Base-by-base conservation (phyloP, 2,888 invertebrate genomes). In the Polymixis flavicincta region DNA sequence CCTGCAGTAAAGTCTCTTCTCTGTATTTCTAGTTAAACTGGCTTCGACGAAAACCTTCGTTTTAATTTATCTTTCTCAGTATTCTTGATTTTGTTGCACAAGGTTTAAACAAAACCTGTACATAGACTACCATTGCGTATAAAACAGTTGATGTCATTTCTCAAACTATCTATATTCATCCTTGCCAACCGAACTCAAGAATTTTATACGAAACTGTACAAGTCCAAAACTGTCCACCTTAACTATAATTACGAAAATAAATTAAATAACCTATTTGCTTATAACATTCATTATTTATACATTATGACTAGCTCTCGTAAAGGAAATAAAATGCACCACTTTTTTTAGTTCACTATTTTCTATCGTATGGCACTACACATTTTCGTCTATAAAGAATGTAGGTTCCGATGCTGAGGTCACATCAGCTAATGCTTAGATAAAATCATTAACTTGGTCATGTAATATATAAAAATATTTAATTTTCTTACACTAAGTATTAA, bases 271-370 rank as follows among this genome's bases (percentile, higher is more conserved):
- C 78, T 86, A 85, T 76, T 45, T 66, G 88, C 77, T 88, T 77
- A 87, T 88, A 91, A 90, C 88, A 91, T 89, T 85, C 78, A 86
- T 89, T 88, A 86, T 80, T 87, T 87, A 90, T 87, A 91, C 84
- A 88, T 92, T 94, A 95, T 95, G 96, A 96, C 95, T 96, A 95
- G 96, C 84, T 93, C 86, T 91, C 90, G 87, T 90, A 88, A 93
- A 94, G 92, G 91, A 94, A 94, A 92, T 89, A 83, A 93, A 94
- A 94, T 93, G 95, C 95, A 95, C 95, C 95, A 94, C 86, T 87
- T 90, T 78, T 78, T 90, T 90, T 91, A 88, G 89, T 91, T 84
- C 85, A 88, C 88, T 90, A 89, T 89, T 82, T 85, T 87, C 84
- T 89, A 84, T 85, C 71, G 83, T 93, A 94, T 94, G 94, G 94